Base-by-base conservation (phyloP, 2,888 invertebrate genomes). In the Deilephila elpenor region DNA sequence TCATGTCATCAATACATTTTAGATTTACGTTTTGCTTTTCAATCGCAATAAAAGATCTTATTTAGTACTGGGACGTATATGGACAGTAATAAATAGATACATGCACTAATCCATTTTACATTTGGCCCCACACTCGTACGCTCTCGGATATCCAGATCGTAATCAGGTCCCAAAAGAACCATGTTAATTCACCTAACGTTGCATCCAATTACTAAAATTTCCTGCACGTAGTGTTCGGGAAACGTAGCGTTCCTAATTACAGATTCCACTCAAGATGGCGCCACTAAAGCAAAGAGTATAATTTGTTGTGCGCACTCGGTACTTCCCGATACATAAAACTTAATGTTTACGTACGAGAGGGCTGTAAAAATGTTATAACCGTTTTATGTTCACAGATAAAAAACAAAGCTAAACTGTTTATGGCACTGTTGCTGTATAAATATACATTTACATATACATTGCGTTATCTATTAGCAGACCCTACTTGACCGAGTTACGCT, bases 381-480 rank as follows among this genome's bases (percentile, higher is more conserved):
- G 67, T 51, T 67, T 67, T 67, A 67, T 67, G 67, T 56, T 44
- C 67, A 25, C 67, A 51, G 44, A 32, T 61, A 67, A 67, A 67
- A 64, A 67, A 67, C 67, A 67, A 67, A 67, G 44, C 51, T 67
- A 67, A 67, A 67, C 25, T 67, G 67, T 67, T 67, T 67, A 67
- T 67, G 44, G 29, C 25, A 67, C 25, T 67, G 14, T 44, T 64
- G 37, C 14, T 67, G 44, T 44, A 20, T 67, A 7, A 62, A 51
- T 29, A 17, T 51, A 67, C 17, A 67, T 67, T 51, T 51, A 51
- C 44, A 44, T 64, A 64, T 20, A 29, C 56, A 61, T 62, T n/a
- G 62, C 37, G 34, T 62, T 62, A 62, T 34, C 62, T 62, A 62
- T 62, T 34, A 62, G n/a, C 56, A 19, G 56, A 8, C 34, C 34